These are phyloP conservation scores for Cyclophora punctaria DNA, from an alignment of 2,888 invertebrate species.

Conservation along the genomic window DNA sequence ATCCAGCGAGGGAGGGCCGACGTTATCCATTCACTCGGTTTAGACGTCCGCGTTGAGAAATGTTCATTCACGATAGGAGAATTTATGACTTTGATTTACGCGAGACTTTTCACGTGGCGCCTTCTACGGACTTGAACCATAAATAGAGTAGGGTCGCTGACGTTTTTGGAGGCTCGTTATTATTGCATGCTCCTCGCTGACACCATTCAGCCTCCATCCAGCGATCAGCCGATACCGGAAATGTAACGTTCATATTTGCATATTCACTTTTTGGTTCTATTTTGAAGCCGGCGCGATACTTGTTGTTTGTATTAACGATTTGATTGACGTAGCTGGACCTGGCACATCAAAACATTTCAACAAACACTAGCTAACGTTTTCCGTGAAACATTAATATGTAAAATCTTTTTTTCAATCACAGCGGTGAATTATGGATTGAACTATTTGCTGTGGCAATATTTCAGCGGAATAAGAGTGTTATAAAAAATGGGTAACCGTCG, in stretches of 20 bases:
- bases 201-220: constrained; percentile 49
- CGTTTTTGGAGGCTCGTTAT: constrained; percentile 54
- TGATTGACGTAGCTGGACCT: constrained; percentile 7
- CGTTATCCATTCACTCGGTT: constrained; percentile 70
- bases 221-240: constrained; percentile 51
- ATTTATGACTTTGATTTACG: constrained; percentile 74
- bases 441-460: constrained; percentile 1
- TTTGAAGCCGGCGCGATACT: constrained; percentile 20
- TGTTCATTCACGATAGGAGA: constrained; percentile 73
- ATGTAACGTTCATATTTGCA: constrained; percentile 51
- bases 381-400: neutral
- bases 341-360: too few species aligned
- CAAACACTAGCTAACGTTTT: too few species aligned
- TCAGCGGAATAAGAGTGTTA: constrained; percentile 17
- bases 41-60: constrained; percentile 72
- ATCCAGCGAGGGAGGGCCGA: constrained; percentile 67
- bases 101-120: constrained; percentile 63
- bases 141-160: constrained; percentile 67
- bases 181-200: constrained; percentile 54
- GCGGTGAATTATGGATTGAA: neutral
- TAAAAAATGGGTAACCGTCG: constrained; percentile 19
- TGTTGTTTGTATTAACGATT: constrained; percentile 12
- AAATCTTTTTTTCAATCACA: neutral
- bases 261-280: constrained; percentile 38
- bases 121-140: constrained; percentile 47